Conservation (phyloP, 2,797 vertebrate species). For the Pseudochirops cupreus region DNA sequence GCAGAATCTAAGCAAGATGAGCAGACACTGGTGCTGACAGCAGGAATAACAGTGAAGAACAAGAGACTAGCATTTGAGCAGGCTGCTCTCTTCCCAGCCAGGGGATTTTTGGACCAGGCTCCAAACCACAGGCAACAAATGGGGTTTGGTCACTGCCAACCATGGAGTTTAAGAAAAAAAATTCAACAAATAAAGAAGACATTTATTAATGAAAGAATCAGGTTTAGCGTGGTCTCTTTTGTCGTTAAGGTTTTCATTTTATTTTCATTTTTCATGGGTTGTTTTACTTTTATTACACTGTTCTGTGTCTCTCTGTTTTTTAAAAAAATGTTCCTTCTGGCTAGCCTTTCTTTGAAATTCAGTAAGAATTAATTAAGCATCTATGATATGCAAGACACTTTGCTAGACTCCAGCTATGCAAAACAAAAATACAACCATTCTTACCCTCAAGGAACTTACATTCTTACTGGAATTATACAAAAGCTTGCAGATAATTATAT, state of each 20-base stretch:
- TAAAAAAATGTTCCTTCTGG: background rate
- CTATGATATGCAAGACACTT: background rate
- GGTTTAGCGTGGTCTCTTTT: background rate
- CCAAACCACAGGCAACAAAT: conserved; percentile 7
- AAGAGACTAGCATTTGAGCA: background rate
- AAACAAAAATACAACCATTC: background rate
- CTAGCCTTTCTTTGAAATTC: background rate
- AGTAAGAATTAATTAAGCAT: background rate
- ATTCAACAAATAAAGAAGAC: background rate
- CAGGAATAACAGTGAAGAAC: background rate
- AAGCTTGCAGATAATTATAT: background rate
- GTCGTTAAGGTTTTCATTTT: background rate
- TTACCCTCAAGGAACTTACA: background rate
- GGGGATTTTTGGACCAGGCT: background rate
- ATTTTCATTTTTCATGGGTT: background rate
- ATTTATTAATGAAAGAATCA: conserved; percentile 7
- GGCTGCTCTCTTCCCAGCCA: background rate
- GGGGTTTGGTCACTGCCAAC: background rate
- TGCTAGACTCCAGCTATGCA: background rate
- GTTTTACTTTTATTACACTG: background rate
- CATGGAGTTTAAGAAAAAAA: background rate
- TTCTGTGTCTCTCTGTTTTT: background rate
- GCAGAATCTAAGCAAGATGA: background rate
- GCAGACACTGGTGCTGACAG: background rate
- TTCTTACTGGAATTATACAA: background rate